phyloP scores from a whole-genome alignment of 1,140 invertebrate species.

The Calosoma granatense region DNA sequence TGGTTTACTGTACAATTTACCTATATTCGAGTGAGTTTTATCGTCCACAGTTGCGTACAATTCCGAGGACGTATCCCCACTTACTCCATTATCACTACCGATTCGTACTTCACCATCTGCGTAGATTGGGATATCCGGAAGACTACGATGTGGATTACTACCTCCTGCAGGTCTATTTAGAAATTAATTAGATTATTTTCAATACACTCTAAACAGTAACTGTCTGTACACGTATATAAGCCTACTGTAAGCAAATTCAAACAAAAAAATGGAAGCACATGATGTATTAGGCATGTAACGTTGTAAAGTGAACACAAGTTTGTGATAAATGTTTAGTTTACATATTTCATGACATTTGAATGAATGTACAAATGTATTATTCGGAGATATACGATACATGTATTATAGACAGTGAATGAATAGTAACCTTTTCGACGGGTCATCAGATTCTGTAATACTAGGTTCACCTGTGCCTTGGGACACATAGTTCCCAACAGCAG shows the following conservation, averaged over 20 bases:
- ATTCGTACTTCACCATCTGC: conserved; percentile 28
- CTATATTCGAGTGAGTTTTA: conserved; percentile 33
- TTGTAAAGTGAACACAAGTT: too few species aligned
- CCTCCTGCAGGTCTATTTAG: conserved; percentile 12
- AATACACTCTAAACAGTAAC: background rate
- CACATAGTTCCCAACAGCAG: conserved; percentile 19
- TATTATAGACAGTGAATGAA: too few species aligned
- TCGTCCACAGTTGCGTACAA: conserved; percentile 57
- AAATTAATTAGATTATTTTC: conserved; percentile 3
- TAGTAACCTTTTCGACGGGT: conserved; percentile 27
- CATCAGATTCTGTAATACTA: conserved; percentile 29
- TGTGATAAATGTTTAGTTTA: too few species aligned
- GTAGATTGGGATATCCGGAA: conserved; percentile 53
- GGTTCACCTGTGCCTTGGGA: conserved; percentile 27
- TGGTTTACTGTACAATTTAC: conserved; percentile 8
- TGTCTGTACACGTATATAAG: conserved; percentile 18
- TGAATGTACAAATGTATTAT: too few species aligned
- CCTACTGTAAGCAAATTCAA: background rate
- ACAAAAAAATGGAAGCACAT: too few species aligned
- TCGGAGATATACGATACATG: too few species aligned
- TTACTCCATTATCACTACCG: conserved; percentile 38
- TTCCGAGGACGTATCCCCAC: conserved; percentile 48
- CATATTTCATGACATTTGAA: too few species aligned
- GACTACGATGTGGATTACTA: conserved; percentile 47
- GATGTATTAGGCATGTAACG: too few species aligned